phyloP scores from a whole-genome alignment of 2,888 invertebrate genomes.

The Schizaphis graminum region DNA sequence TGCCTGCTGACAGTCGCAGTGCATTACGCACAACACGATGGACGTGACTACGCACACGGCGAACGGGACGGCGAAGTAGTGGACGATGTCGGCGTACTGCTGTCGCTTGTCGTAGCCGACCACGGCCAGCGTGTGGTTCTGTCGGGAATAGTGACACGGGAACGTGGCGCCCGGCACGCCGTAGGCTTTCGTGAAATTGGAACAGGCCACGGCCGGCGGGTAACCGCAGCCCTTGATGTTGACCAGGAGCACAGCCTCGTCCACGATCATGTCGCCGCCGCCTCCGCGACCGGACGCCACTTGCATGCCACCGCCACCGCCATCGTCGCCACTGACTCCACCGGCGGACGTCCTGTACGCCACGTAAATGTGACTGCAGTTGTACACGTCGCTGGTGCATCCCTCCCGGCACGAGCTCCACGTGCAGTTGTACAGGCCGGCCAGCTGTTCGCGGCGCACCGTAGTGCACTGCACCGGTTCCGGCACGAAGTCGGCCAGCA shows the following conservation, averaged over 20 bases:
- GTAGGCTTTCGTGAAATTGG: constrained; percentile 80
- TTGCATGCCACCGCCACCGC: constrained; percentile 55
- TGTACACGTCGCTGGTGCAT: constrained; percentile 83
- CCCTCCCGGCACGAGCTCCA: constrained; percentile 87
- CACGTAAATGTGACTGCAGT: constrained; percentile 79
- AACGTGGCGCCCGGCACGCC: constrained; percentile 79
- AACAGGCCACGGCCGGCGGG: constrained; percentile 83
- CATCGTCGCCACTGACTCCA: constrained; percentile 67
- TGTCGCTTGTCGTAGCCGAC: constrained; percentile 87
- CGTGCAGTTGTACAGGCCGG: constrained; percentile 83
- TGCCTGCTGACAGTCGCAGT: constrained; percentile 81
- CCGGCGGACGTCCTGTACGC: constrained; percentile 68
- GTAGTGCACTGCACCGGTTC: constrained; percentile 82
- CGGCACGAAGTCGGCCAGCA: constrained; percentile 79
- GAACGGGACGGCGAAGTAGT: constrained; percentile 87
- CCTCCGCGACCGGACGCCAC: constrained; percentile 66
- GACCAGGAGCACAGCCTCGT: constrained; percentile 79
- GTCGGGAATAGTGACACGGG: constrained; percentile 80
- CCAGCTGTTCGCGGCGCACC: constrained; percentile 77
- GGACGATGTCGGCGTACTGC: constrained; percentile 85
- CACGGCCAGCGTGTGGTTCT: constrained; percentile 86
- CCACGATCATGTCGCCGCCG: constrained; percentile 70
- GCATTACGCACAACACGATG: constrained; percentile 86
- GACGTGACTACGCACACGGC: constrained; percentile 88
- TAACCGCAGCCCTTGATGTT: constrained; percentile 89